Percentiles rank a stretch among this genome's conserved stretches.
Conservation (phyloP, 2,113 vertebrate species). For the Prolemur simus region DNA sequence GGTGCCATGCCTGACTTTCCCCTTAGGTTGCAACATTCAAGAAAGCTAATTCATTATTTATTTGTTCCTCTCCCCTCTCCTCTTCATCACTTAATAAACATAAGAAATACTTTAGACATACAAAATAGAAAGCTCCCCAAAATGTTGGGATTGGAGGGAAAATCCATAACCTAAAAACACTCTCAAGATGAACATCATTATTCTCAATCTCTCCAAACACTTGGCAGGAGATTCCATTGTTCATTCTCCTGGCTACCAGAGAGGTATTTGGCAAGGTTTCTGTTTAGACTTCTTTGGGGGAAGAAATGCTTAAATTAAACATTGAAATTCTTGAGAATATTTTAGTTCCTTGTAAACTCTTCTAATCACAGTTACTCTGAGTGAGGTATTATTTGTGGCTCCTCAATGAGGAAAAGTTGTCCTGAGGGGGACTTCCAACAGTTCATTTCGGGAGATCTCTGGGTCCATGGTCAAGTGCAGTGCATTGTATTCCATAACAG, state of each 20-base stretch:
- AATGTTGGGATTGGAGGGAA: not conserved
- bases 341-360: conserved; percentile 68
- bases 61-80: not conserved
- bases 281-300: conserved; percentile 58
- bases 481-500: not conserved
- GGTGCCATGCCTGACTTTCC: not conserved
- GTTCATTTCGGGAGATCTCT: conserved; percentile 56
- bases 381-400: conserved; percentile 17
- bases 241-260: not conserved
- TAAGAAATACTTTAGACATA: not conserved
- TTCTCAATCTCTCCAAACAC: not conserved
- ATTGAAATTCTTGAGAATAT: conserved; percentile 71
- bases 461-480: not conserved
- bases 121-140: not conserved
- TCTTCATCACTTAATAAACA: not conserved
- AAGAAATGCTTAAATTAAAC: conserved; percentile 67
- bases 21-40: not conserved
- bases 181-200: not conserved
- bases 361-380: conserved; percentile 53
- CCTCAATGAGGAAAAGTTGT: conserved; percentile 51
- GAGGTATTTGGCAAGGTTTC: conserved; percentile 54
- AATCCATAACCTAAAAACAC: not conserved
- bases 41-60: not conserved
- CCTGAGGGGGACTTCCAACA: conserved; percentile 60
- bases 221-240: not conserved